phyloP scores from a whole-genome alignment of 37 sponge, comb jelly and placozoan genomes.

The Spongilla lacustris region DNA sequence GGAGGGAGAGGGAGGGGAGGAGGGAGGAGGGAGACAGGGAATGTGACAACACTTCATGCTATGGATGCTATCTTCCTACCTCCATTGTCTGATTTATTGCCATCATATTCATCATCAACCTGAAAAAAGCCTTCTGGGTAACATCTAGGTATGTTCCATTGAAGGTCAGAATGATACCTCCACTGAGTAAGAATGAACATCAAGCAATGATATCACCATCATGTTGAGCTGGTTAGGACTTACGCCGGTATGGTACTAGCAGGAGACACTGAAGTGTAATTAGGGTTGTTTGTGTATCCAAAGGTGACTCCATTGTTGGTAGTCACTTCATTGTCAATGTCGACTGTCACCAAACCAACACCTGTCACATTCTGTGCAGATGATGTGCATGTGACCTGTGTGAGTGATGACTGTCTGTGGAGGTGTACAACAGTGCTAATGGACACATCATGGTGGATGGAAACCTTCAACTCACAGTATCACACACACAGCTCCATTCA shows the following conservation, averaged over 20 bases:
- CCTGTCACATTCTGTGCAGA: not conserved
- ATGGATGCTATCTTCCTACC: no score
- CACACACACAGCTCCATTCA: constrained; percentile 18
- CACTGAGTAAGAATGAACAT: constrained; percentile 23
- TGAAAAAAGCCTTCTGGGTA: constrained; percentile 26
- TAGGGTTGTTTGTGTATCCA: constrained; percentile 42
- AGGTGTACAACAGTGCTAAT: not conserved
- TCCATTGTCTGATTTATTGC: no score
- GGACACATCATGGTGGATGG: not conserved
- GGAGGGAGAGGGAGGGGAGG: no score
- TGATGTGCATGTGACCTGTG: constrained; percentile 17
- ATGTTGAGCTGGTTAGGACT: constrained; percentile 9
- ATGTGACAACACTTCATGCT: no score
- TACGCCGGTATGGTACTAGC: constrained; percentile 38
- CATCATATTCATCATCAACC: not conserved
- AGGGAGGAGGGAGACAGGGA: no score
- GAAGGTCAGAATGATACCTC: constrained; percentile 52
- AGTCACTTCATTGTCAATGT: constrained; percentile 18
- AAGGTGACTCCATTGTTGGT: constrained; percentile 21
- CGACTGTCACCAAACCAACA: constrained; percentile 13
- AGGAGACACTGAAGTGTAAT: constrained; percentile 28
- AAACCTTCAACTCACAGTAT: constrained; percentile 7
- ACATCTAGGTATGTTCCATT: constrained; percentile 51
- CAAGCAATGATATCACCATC: not conserved
- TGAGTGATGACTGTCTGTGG: not conserved